Evolutionary conservation across 2,888 invertebrate genomes (phyloP), one percentile per base, ranked within the genome.

Genomic region (Hypomecis atomaria): DNA sequence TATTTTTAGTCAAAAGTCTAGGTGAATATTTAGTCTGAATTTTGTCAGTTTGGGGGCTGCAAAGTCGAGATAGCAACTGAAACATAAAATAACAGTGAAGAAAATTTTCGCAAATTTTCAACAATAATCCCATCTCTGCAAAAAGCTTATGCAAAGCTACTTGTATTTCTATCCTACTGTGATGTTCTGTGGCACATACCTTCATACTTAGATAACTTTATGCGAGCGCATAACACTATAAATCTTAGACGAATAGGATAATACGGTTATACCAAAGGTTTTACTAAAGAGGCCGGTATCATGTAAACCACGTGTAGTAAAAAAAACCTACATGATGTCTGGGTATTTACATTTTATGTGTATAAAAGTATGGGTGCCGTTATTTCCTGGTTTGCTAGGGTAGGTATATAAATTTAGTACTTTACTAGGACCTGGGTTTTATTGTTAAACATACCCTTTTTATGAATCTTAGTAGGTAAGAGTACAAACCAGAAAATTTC

Each of bases 321-420:
- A 56, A n/a, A 40, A 56, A 47, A n/a, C 56, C 56, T 33, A 56
- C 44, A 50, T 43, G 43, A 50, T 50, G 49, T 49, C 11, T 37
- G 36, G 50, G 13, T 44, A 59, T 59, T 59, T 50, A 59, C 59
- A 59, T 59, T 56, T 56, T 56, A 56, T 45, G 47, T 45, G 56
- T 11, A 47, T 56, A 56, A 56, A 47, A 47, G 45, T 38, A 56
- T 38, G 47, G 47, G 56, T 37, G n/a, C 40, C 56, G n/a, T 37
- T 38, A 47, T 47, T 56, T 55, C 33, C 52, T 52, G 43, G 43
- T 55, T 45, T 44, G 47, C 33, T 33, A 13, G 37, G 38, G 6
- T 38, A 47, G n/a, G n/a, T 23, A 23, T 23, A 23, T 56, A 56
- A 47, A 38, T 38, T 33, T 33, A 48, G 38, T 23, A 47, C n/a